Conservation (phyloP, 2,797 vertebrate species). For the Liasis olivaceus region DNA sequence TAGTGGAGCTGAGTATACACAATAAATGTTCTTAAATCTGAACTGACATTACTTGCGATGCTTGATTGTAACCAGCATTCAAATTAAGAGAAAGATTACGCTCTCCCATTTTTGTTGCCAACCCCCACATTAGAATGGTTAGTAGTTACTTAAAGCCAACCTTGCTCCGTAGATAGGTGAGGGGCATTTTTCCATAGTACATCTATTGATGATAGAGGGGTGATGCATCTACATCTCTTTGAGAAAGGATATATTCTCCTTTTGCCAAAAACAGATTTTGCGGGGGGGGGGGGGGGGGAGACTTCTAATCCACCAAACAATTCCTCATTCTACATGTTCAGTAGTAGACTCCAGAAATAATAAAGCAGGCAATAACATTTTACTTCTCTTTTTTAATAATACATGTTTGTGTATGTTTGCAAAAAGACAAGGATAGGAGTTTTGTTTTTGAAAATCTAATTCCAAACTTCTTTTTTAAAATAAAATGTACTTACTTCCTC, state of each 20-base stretch:
- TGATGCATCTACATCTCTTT: not conserved
- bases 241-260: not conserved
- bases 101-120: not conserved
- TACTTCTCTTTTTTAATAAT: too few relatives aligned
- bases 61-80: not conserved
- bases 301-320: conserved; percentile 32
- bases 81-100: not conserved
- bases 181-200: not conserved
- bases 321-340: conserved; percentile 53
- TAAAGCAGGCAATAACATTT: conserved; percentile 45
- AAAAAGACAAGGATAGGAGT: conserved; percentile 22
- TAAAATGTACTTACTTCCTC: not conserved
- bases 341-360: conserved; percentile 54
- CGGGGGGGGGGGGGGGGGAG: conserved; percentile 5
- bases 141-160: not conserved
- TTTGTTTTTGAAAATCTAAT: not conserved
- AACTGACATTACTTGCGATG: not conserved
- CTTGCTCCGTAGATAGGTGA: not conserved
- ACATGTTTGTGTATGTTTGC: too few relatives aligned
- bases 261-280: conserved; percentile 27
- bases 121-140: not conserved
- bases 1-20: not conserved
- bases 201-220: not conserved
- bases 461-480: not conserved
- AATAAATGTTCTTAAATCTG: not conserved